phyloP scores from a whole-genome alignment of 2,113 vertebrate species.

The Eclectus roratus region DNA sequence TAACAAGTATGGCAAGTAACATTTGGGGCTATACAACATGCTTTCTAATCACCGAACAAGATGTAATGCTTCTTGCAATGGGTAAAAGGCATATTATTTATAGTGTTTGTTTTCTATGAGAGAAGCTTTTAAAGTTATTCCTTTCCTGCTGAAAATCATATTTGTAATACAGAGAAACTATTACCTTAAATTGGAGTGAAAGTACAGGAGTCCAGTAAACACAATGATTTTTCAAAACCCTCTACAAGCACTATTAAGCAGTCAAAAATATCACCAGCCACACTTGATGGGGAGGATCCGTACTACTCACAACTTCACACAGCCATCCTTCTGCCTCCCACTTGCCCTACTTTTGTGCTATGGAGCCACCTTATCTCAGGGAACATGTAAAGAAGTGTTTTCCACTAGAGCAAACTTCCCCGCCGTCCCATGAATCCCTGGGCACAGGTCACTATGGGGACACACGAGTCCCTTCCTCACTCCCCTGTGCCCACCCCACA shows the following conservation, averaged over 20 bases:
- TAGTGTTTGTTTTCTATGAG: background rate
- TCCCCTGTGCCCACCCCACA: background rate
- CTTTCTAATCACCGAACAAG: background rate
- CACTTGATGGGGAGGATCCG: constrained; percentile 7
- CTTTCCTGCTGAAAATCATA: background rate
- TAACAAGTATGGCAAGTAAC: background rate
- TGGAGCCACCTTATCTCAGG: background rate
- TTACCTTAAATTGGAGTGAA: background rate
- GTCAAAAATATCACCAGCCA: constrained; percentile 3
- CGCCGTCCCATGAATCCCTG: background rate
- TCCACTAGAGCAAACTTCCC: background rate
- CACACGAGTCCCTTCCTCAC: rapidly evolving
- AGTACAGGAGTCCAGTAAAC: background rate
- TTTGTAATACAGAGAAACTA: background rate
- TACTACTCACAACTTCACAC: constrained; percentile 9
- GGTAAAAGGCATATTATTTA: background rate
- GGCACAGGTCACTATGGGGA: background rate
- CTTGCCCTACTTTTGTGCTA: constrained; percentile 15
- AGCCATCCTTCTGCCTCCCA: background rate
- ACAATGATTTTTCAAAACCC: background rate
- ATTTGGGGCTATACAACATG: background rate
- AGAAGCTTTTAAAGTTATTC: background rate
- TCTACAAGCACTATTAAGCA: background rate
- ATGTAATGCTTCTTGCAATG: background rate
- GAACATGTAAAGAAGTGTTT: background rate